Evolutionary conservation across 2,113 vertebrate species (phyloP), one percentile per base, ranked within the genome.

Genomic region (Nesoenas mayeri): DNA sequence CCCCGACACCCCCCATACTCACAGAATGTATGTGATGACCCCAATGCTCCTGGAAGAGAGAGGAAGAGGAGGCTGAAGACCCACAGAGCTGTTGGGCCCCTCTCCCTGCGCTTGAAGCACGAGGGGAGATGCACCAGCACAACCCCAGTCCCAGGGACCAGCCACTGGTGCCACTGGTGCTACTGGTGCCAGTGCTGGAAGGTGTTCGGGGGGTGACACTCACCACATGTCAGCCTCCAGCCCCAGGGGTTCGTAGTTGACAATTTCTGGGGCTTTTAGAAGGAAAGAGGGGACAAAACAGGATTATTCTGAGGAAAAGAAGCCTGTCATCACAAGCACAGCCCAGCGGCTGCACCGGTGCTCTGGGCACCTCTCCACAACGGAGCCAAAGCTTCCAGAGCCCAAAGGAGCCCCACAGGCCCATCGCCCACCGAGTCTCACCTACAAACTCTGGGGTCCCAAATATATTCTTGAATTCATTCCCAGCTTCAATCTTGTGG

Each of bases 161-260:
- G 60, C 65, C 26, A 2, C 79, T 73, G 83, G 25, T 40, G 74
- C 79, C 65, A 1, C 65, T 11, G 15, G 25, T 40, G 74, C 79
- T 61, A 1, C 65, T 11, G 15, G 64, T 18, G 42, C 14, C 14
- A 13, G 47, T 17, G 6, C 0, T 31, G 73, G 36, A 53, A 50
- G n/a, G 47, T 26, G 19, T 18, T 18, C 2, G 0, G 62, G 31
- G 75, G 34, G 38, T 57, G 42, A 78, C 64, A 96, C 99, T 99
- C 95, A 99, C 99, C 99, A 99, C 99, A 99, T 99, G 96, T 99
- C 99, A 0, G 99, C 99, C 96, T 99, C 99, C 96, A 99, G 97
- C 24, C 99, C 99, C 67, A 99, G 98, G 3, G 99, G 99, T 32
- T 99, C 99, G 1, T 99, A 99, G 97, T 99, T 99, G 65, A 99